These are phyloP conservation scores for Prenolepis imparis DNA, from an alignment of 2,888 invertebrate genomes.

Conservation along the genomic window DNA sequence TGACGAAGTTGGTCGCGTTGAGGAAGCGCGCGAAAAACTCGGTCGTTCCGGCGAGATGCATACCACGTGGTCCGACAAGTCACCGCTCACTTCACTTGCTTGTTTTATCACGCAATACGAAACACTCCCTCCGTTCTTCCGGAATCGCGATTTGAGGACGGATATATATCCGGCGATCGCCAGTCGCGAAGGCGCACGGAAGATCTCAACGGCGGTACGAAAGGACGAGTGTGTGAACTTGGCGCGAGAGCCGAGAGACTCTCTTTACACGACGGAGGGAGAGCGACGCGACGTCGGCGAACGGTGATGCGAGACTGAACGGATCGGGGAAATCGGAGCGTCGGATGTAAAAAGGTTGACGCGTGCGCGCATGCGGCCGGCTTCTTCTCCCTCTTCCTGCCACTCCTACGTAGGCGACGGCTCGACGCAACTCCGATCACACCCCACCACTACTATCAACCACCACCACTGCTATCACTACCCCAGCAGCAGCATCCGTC, in stretches of 20 bases:
- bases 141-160: background rate
- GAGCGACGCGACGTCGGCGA: constrained; percentile 75
- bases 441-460: background rate
- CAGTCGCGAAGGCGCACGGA: background rate
- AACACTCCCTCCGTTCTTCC: background rate
- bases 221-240: background rate
- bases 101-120: background rate
- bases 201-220: constrained; percentile 27
- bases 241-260: constrained; percentile 1
- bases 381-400: constrained; percentile 2
- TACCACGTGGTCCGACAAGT: background rate
- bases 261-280: background rate
- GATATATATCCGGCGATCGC: background rate
- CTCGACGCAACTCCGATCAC: constrained; percentile 2
- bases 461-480: constrained; percentile 29
- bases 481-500: constrained; percentile 14
- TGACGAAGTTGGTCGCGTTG: background rate
- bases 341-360: constrained; percentile 69
- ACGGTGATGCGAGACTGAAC: constrained; percentile 81
- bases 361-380: constrained; percentile 64
- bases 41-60: constrained; percentile 3
- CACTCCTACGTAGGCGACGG: constrained; percentile 27
- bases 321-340: constrained; percentile 64
- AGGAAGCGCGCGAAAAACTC: background rate
- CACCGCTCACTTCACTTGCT: background rate